phyloP scores from a whole-genome alignment of 2,888 invertebrate species.

The Cylloceria caligata region DNA sequence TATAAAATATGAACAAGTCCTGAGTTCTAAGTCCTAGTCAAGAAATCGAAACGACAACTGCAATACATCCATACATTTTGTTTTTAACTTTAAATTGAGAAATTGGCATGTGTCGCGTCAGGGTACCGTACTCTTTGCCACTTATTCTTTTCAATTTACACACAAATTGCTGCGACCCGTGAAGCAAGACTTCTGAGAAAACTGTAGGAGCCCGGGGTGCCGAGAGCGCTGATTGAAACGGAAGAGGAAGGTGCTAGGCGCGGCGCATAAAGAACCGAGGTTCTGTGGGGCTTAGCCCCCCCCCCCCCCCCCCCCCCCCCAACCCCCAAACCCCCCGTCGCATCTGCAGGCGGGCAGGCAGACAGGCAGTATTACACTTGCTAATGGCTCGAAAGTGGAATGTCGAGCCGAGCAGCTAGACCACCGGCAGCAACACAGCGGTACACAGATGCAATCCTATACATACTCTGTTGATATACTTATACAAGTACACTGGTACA shows the following conservation, averaged over 20 bases:
- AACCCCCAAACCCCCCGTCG: neutral
- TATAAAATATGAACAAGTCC: neutral
- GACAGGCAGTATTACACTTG: slow-evolving; percentile 60
- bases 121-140: neutral
- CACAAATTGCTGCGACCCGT: slow-evolving; percentile 6
- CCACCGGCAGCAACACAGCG: neutral
- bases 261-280: slow-evolving; percentile 31
- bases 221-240: slow-evolving; percentile 20
- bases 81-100: neutral
- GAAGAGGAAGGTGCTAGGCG: slow-evolving; percentile 27
- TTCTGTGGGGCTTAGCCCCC: slow-evolving; percentile 22
- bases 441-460: neutral
- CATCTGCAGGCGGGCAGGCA: neutral
- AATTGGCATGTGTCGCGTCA: neutral
- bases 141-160: slow-evolving; percentile 13
- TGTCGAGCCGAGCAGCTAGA: slow-evolving; percentile 46
- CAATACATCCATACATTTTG: neutral
- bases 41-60: neutral
- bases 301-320: neutral
- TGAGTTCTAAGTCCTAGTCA: neutral
- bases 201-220: neutral
- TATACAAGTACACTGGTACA: slow-evolving; percentile 15
- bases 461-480: slow-evolving; percentile 9
- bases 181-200: slow-evolving; percentile 17
- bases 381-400: slow-evolving; percentile 68